phyloP scores from a whole-genome alignment of 2,797 vertebrate species.

The Novumbra hubbsi region DNA sequence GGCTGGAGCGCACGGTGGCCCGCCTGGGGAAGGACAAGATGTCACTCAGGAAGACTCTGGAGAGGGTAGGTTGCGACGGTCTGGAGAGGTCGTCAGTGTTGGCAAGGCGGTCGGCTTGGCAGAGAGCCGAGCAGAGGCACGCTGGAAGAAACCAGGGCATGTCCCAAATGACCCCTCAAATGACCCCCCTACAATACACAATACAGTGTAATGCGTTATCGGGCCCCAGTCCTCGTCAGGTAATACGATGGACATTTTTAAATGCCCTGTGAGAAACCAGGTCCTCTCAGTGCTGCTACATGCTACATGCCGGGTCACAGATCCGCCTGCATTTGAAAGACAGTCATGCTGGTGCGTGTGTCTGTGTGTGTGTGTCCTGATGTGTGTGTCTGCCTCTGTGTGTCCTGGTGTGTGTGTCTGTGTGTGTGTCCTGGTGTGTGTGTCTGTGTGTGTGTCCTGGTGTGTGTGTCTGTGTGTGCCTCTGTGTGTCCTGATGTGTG shows the following conservation, averaged over 20 bases:
- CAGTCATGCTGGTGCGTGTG: too few species aligned
- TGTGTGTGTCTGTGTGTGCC: too few species aligned
- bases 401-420: too few species aligned
- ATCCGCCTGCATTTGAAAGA: too few species aligned
- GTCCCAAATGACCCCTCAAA: conserved; percentile 5
- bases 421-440: too few species aligned
- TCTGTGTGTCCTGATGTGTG: too few species aligned
- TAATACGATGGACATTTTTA: conserved; percentile 48
- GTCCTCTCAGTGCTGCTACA: conserved; percentile 26
- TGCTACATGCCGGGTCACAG: neutral
- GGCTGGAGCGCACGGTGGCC: conserved; percentile 61
- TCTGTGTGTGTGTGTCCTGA: too few species aligned
- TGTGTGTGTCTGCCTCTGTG: too few species aligned
- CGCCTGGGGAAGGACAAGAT: conserved; percentile 72
- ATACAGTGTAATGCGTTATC: conserved; percentile 3
- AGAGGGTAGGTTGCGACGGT: conserved; percentile 66
- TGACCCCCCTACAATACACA: neutral
- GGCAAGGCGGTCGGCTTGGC: neutral
- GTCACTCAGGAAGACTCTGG: conserved; percentile 69
- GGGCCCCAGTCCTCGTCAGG: conserved; percentile 25
- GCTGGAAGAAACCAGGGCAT: neutral
- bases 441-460: too few species aligned
- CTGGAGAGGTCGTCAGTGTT: neutral
- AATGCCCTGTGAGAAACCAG: conserved; percentile 46
- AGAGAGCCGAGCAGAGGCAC: neutral